Evolutionary conservation across 2,888 invertebrate species (phyloP).

Genomic region (Troilus luridus): DNA sequence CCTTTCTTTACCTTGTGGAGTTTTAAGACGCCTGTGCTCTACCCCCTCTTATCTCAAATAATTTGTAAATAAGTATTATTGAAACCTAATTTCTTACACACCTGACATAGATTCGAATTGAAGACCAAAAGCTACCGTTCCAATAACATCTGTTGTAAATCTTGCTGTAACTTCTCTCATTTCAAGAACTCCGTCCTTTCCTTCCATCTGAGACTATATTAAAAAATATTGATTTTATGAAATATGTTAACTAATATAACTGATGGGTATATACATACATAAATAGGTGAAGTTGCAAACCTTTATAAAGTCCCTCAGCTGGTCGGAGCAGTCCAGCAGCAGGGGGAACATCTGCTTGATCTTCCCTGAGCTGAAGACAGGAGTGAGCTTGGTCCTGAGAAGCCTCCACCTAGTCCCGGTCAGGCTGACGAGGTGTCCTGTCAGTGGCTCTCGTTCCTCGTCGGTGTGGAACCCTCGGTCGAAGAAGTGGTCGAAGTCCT

Average conservation of each 20-base stretch:
- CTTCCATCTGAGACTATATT: slow-evolving; percentile 54
- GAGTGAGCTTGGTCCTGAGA: slow-evolving; percentile 72
- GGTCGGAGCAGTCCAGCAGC: slow-evolving; percentile 69
- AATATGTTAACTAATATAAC: no score
- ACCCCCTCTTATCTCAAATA: neutral
- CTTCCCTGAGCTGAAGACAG: slow-evolving; percentile 73
- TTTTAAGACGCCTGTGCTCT: no score
- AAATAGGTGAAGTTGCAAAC: slow-evolving; percentile 56
- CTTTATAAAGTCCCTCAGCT: slow-evolving; percentile 68
- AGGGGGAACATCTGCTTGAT: slow-evolving; percentile 72
- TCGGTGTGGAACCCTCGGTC: slow-evolving; percentile 70
- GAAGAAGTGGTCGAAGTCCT: slow-evolving; percentile 71
- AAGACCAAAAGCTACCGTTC: slow-evolving; percentile 71
- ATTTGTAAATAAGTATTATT: neutral
- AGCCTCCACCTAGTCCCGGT: slow-evolving; percentile 73
- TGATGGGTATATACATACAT: neutral
- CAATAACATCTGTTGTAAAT: slow-evolving; percentile 72
- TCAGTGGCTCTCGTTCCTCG: slow-evolving; percentile 68
- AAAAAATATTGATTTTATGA: neutral
- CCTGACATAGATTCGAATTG: slow-evolving; percentile 69
- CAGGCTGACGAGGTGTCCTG: slow-evolving; percentile 69
- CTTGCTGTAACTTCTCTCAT: slow-evolving; percentile 70
- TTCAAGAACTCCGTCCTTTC: slow-evolving; percentile 67
- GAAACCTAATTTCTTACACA: neutral
- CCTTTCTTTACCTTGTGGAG: no score